Conservation (phyloP, 2,797 vertebrate genomes). For the Coregonus suidteri region DNA sequence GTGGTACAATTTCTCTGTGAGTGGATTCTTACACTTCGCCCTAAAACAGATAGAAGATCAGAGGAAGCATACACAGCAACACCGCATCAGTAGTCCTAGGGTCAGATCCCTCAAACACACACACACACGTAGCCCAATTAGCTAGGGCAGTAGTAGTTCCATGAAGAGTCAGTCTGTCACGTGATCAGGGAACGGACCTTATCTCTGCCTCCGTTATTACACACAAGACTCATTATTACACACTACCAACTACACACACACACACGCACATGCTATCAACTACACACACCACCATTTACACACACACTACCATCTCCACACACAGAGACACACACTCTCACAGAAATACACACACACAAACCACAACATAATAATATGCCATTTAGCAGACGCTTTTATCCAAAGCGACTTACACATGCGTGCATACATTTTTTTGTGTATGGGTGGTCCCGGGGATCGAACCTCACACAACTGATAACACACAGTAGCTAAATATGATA, state of each 20-base stretch:
- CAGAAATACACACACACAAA: background rate
- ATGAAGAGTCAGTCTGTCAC: slow-evolving; percentile 37
- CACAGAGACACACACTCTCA: slow-evolving; percentile 5
- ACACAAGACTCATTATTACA: slow-evolving; percentile 15
- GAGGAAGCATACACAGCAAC: slow-evolving; percentile 18
- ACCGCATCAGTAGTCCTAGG: slow-evolving; percentile 39
- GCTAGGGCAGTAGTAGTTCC: slow-evolving; percentile 31
- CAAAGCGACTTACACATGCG: too few species aligned
- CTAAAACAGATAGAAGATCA: background rate
- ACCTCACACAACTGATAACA: too few species aligned
- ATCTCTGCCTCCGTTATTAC: slow-evolving; percentile 8
- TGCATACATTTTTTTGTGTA: too few species aligned
- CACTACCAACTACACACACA: background rate
- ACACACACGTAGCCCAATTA: slow-evolving; percentile 35
- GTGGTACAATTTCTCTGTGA: background rate
- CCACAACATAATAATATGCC: too few species aligned
- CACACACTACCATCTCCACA: background rate
- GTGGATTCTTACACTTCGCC: background rate
- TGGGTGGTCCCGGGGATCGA: too few species aligned
- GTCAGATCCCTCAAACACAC: slow-evolving; percentile 30
- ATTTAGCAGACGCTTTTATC: too few species aligned
- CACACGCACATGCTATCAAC: background rate
- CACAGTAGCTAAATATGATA: too few species aligned
- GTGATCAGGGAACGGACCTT: slow-evolving; percentile 27
- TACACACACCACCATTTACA: too few species aligned